A percentile compares a stretch with the other conserved stretches of the same genome.
phyloP scores from a whole-genome alignment of 1,140 invertebrate species.

The Hesperophylax magnus region DNA sequence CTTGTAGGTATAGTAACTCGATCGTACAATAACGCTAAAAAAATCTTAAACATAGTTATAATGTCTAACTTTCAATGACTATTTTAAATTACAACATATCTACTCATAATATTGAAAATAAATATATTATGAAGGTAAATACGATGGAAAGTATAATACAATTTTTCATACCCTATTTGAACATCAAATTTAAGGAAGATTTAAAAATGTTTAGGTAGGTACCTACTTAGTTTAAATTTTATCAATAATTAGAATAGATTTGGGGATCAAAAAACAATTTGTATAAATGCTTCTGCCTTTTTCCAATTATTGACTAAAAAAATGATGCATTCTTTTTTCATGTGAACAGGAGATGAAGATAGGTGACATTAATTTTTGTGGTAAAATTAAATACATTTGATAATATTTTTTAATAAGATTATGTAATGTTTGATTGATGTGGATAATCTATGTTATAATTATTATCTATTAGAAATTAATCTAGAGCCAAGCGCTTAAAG shows the following conservation, averaged over 20 bases:
- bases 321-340: no score
- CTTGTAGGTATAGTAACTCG: slow-evolving; percentile 55
- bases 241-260: no score
- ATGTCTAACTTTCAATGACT: slow-evolving; percentile 46
- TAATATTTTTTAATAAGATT: no score
- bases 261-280: no score
- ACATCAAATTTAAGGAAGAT: slow-evolving; percentile 40
- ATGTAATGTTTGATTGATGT: no score
- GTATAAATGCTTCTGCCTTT: no score
- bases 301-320: no score
- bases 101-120: slow-evolving; percentile 35
- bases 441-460: background rate
- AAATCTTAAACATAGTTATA: slow-evolving; percentile 38
- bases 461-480: background rate
- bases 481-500: no score
- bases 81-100: slow-evolving; percentile 38
- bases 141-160: slow-evolving; percentile 44
- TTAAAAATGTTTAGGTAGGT: slow-evolving; percentile 1
- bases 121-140: slow-evolving; percentile 31
- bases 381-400: no score
- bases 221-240: no score
- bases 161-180: slow-evolving; percentile 36
- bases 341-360: no score
- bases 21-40: slow-evolving; percentile 54
- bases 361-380: no score